phyloP scores from a whole-genome alignment of 2,797 vertebrate genomes.

The Peromyscus eremicus region DNA sequence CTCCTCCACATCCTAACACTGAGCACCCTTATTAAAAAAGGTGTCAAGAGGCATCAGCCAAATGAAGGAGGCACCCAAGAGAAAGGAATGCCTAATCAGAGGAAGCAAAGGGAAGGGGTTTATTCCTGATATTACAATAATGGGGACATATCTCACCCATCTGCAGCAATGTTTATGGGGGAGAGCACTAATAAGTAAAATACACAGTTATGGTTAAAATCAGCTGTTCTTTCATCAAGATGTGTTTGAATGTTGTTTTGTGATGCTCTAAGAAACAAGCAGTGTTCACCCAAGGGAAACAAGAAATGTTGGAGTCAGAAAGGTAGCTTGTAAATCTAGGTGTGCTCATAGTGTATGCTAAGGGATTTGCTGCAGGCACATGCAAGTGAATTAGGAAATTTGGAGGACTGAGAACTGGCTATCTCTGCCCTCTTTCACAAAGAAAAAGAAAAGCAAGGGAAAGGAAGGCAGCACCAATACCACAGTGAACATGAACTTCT shows the following conservation, averaged over 20 bases:
- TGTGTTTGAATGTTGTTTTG: conserved; percentile 12
- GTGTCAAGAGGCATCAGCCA: conserved; percentile 81
- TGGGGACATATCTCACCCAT: not conserved
- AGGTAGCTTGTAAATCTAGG: not conserved
- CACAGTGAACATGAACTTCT: not conserved
- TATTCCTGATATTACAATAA: not conserved
- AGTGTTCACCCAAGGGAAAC: not conserved
- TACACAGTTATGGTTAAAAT: not conserved
- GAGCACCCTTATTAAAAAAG: conserved; percentile 75
- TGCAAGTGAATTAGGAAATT: not conserved
- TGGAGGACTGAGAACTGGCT: not conserved
- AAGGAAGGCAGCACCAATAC: not conserved
- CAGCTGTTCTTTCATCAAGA: not conserved
- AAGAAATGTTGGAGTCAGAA: conserved; percentile 3
- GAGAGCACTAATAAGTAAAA: conserved; percentile 24
- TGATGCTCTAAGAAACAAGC: conserved; percentile 9
- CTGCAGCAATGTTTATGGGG: not conserved
- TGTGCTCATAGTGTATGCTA: not conserved
- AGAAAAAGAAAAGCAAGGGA: not conserved
- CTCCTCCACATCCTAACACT: conserved; percentile 58
- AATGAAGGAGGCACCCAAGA: conserved; percentile 65
- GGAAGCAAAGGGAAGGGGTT: not conserved
- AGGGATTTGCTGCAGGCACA: not conserved
- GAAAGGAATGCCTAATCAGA: conserved; percentile 59
- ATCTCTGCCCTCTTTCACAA: not conserved